Evolutionary conservation across 2,797 vertebrate genomes (phyloP).

Genomic region (Cuculus canorus): DNA sequence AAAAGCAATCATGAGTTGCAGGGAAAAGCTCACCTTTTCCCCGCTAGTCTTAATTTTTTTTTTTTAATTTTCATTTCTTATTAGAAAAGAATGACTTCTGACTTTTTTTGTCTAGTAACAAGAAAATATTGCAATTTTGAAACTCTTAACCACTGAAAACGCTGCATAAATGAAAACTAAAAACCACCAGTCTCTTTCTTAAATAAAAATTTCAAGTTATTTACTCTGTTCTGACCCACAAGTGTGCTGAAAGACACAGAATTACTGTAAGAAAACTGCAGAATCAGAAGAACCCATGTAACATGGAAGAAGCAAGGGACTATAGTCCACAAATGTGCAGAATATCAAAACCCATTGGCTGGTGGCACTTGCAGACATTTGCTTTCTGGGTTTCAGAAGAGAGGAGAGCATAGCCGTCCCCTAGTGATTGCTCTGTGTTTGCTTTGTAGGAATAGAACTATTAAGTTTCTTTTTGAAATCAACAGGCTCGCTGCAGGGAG

Average conservation of each 20-base stretch:
- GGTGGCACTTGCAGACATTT: conserved; percentile 8
- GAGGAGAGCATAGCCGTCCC: background rate
- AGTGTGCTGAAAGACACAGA: background rate
- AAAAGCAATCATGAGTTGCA: background rate
- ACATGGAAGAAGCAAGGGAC: background rate
- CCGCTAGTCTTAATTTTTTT: background rate
- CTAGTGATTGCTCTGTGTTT: conserved; percentile 3
- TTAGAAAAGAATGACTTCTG: background rate
- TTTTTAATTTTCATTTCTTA: background rate
- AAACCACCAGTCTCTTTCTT: background rate
- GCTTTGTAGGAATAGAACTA: conserved; percentile 6
- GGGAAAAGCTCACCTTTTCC: background rate
- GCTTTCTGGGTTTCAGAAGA: background rate
- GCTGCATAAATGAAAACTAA: background rate
- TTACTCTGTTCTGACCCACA: background rate
- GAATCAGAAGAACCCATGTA: background rate
- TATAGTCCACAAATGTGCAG: background rate
- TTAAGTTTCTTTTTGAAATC: conserved; percentile 45
- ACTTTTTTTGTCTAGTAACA: background rate
- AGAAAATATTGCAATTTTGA: background rate
- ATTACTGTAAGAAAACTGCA: background rate
- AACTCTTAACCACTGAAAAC: background rate
- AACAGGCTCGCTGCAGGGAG: background rate
- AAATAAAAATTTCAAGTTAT: background rate
- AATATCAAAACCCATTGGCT: background rate